Percentiles rank a stretch among this genome's conserved stretches.
These are phyloP conservation scores for Drosophila limbata DNA, from an alignment of 2,888 invertebrate genomes.

Conservation along the genomic window DNA sequence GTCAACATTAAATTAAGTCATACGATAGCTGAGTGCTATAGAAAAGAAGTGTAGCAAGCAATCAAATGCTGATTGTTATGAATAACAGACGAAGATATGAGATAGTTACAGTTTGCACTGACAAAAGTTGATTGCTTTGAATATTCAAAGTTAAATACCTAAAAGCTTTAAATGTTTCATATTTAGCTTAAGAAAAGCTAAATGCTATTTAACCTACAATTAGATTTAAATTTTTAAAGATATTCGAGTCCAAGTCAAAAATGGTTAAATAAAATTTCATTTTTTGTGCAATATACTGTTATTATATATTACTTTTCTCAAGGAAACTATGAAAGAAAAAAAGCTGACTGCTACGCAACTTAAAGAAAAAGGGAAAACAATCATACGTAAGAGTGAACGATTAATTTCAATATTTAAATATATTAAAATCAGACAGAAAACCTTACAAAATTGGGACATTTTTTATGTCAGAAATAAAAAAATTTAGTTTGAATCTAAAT, in stretches of 20 bases:
- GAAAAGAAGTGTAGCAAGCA: background rate
- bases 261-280: no score
- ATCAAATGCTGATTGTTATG: background rate
- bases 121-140: conserved; percentile 1
- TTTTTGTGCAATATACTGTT: no score
- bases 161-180: background rate
- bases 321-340: background rate
- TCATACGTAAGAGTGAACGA: no score
- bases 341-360: conserved; percentile 2
- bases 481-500: background rate
- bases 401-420: no score
- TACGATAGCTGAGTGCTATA: background rate
- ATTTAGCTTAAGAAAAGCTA: background rate
- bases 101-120: background rate
- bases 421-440: no score
- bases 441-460: no score
- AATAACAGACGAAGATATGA: no score
- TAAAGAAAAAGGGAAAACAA: background rate
- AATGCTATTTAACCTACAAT: background rate
- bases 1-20: background rate
- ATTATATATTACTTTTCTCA: no score
- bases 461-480: background rate
- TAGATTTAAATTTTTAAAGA: no score
- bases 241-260: no score
- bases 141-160: background rate